Base-by-base conservation (phyloP, 2,888 invertebrate genomes). In the Shargacucullia verbasci region DNA sequence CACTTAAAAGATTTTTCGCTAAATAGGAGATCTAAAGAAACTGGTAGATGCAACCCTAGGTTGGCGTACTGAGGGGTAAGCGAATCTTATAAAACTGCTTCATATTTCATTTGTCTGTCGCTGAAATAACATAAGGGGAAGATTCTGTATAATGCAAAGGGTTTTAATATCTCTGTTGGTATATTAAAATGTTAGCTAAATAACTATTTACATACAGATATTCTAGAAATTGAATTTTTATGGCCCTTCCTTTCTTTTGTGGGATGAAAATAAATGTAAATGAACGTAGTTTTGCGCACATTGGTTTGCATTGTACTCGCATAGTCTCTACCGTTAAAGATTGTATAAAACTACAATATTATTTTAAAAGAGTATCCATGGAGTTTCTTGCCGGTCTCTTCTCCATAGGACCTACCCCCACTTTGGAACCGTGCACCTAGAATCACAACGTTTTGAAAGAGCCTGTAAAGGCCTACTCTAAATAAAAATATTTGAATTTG, bases 41-140 rank as follows among this genome's bases (percentile, higher is more conserved):
- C 38, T 73, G 76, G 80, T 25, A n/a, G 39, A n/a, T 7, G 7
- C 63, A 62, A 70, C 74, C 76, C 77, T 63, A 66, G 56, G 52
- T 50, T 50, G 39, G 50, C 49, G 59, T 47, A 41, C 56, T 15
- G 62, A 72, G 70, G 75, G 77, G 75, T 64, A 49, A 53, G 59
- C 44, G 67, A 73, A 66, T 73, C 69, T 77, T 67, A 66, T 66
- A 68, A 72, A 74, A 76, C 65, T 68, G 76, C 64, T 82, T 81
- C 75, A 79, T 81, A 80, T 81, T 81, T 78, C 76, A 81, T 70
- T 78, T 59, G 44, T 69, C 56, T 60, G 59, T 75, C 67, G 54
- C 66, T 78, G 73, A 79, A 70, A 80, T 78, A 69, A 67, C 73
- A 75, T 70, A 75, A 73, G 75, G 69, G 77, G 72, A 66, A 43